A percentile compares a stretch with the other conserved stretches of the same genome.
These are phyloP conservation scores for Neodiprion fabricii DNA, from an alignment of 1,140 invertebrate species.

Conservation along the genomic window DNA sequence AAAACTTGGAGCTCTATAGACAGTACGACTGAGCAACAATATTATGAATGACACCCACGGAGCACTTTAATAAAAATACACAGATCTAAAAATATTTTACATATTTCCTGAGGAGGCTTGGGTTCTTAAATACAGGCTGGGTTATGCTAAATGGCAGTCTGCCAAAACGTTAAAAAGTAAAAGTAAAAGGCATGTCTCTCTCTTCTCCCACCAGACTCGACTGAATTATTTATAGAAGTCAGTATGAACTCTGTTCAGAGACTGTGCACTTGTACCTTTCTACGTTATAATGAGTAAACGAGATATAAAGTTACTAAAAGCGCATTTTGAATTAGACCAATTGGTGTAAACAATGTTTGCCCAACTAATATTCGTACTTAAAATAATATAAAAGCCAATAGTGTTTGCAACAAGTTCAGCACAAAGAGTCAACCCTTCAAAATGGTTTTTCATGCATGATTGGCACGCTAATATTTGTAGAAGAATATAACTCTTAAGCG, in stretches of 20 bases:
- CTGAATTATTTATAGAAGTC: conserved; percentile 61
- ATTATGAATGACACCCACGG: conserved; percentile 34
- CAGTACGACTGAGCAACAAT: conserved; percentile 15
- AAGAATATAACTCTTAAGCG: too few relatives aligned
- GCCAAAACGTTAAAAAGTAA: conserved; percentile 53
- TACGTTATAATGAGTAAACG: conserved; percentile 27
- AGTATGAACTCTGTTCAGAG: conserved; percentile 53
- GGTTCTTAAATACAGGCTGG: background rate
- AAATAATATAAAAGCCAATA: background rate
- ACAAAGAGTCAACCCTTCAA: too few relatives aligned
- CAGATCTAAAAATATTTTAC: conserved; percentile 12
- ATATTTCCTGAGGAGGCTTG: conserved; percentile 2
- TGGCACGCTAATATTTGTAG: too few relatives aligned
- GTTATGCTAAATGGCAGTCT: conserved; percentile 35
- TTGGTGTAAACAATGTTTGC: background rate
- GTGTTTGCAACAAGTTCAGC: too few relatives aligned
- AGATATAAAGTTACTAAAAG: background rate
- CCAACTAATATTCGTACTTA: background rate
- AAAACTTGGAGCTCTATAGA: conserved; percentile 13
- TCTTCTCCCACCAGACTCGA: conserved; percentile 46
- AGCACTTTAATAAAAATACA: conserved; percentile 17
- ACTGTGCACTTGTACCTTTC: conserved; percentile 49
- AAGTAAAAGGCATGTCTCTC: conserved; percentile 37
- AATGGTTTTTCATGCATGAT: too few relatives aligned
- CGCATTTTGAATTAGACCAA: background rate